Conservation (phyloP, 2,888 invertebrate species). For the Papilio gigon region DNA sequence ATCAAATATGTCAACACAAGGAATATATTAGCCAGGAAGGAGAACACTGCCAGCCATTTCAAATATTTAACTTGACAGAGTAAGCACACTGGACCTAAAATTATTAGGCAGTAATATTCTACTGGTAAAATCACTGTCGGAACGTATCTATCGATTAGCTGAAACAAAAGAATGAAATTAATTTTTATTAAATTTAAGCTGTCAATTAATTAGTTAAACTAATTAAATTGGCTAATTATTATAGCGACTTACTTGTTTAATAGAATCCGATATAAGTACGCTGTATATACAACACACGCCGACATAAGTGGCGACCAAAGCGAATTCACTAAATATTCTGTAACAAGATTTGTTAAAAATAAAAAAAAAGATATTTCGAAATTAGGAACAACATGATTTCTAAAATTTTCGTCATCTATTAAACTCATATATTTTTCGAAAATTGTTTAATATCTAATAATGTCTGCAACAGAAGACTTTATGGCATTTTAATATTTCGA, state of each 20-base stretch:
- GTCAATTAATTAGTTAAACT: neutral
- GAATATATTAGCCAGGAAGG: slow-evolving; percentile 92
- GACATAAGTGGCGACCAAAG: slow-evolving; percentile 85
- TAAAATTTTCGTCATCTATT: neutral
- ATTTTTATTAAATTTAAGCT: no score
- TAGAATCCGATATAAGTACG: slow-evolving; percentile 87
- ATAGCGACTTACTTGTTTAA: slow-evolving; percentile 81
- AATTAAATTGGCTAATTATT: neutral
- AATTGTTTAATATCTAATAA: neutral
- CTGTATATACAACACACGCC: slow-evolving; percentile 89
- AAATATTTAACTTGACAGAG: slow-evolving; percentile 86
- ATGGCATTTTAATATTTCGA: neutral
- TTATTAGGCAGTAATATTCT: slow-evolving; percentile 74
- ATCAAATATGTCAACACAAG: slow-evolving; percentile 90
- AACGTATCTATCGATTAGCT: slow-evolving; percentile 70
- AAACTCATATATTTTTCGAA: neutral
- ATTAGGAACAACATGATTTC: neutral
- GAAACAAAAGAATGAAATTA: slow-evolving; percentile 51
- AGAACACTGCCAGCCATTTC: slow-evolving; percentile 93
- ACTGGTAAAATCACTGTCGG: slow-evolving; percentile 62
- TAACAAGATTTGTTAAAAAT: slow-evolving; percentile 48
- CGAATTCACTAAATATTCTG: slow-evolving; percentile 82
- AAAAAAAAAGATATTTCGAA: neutral
- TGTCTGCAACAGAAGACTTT: neutral
- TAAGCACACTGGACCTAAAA: slow-evolving; percentile 66